These are phyloP conservation scores for Chaetodon trifasciatus DNA, from an alignment of 2,797 vertebrate species.

Conservation along the genomic window DNA sequence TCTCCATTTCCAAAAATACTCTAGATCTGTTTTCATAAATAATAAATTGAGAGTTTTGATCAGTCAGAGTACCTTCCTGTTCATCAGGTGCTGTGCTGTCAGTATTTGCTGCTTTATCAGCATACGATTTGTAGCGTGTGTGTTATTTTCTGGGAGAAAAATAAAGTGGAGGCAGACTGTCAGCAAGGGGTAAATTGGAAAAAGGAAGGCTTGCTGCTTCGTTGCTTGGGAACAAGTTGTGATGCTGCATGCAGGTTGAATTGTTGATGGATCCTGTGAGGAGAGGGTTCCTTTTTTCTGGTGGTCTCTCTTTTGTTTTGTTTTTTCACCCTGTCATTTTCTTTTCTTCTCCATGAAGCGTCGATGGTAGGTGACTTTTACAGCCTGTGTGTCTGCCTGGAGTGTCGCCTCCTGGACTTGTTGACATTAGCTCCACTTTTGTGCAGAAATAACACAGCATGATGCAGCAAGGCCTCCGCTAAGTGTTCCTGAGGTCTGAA, in stretches of 20 bases:
- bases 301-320: background rate
- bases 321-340: background rate
- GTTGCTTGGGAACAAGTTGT: conserved; percentile 61
- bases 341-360: conserved; percentile 4
- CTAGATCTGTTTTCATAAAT: background rate
- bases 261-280: conserved; percentile 35
- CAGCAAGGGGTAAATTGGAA: conserved; percentile 57
- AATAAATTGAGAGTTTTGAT: background rate
- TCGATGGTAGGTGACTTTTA: background rate
- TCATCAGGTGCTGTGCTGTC: background rate
- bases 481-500: conserved; percentile 9
- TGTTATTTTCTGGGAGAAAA: conserved; percentile 26
- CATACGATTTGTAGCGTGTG: background rate
- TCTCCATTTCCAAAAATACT: conserved; percentile 2
- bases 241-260: conserved; percentile 37
- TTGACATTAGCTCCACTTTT: conserved; percentile 33
- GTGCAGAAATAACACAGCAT: conserved; percentile 32
- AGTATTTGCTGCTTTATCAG: conserved; percentile 1
- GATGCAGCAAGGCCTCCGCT: background rate
- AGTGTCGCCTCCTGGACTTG: conserved; percentile 22
- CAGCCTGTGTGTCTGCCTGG: background rate
- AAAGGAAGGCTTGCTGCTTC: conserved; percentile 49
- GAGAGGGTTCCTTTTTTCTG: conserved; percentile 13
- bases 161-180: conserved; percentile 45
- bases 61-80: background rate